Percentiles rank a stretch among this genome's conserved stretches.
Conservation (phyloP, 1,140 invertebrate species). For the Grapholita molesta region DNA sequence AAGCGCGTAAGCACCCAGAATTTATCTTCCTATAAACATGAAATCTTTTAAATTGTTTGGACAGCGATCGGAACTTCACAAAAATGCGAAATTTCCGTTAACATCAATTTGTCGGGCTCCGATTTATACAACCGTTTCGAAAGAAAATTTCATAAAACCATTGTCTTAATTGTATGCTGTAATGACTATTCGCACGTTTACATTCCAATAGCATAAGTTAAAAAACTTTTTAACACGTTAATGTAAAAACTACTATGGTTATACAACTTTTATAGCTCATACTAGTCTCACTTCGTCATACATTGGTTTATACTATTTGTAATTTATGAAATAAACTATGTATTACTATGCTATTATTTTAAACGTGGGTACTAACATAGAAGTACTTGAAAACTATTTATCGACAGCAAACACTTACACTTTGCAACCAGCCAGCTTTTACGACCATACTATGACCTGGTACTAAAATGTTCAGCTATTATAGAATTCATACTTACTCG, state of each 20-base stretch:
- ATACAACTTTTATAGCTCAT: not conserved
- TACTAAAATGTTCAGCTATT: not conserved
- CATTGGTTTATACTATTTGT: too few species aligned
- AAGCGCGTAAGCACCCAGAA: too few species aligned
- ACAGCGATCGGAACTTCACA: conserved; percentile 38
- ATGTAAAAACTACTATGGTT: not conserved
- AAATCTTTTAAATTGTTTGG: not conserved
- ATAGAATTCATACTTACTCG: not conserved
- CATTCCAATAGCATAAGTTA: not conserved
- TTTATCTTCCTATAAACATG: not conserved
- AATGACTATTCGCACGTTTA: not conserved
- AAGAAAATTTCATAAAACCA: conserved; percentile 1
- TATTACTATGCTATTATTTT: too few species aligned
- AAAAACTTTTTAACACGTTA: not conserved
- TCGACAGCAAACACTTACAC: not conserved
- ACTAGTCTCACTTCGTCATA: too few species aligned
- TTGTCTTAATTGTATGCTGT: conserved; percentile 3
- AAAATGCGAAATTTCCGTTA: conserved; percentile 49
- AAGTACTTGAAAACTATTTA: not conserved
- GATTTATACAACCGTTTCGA: conserved; percentile 13
- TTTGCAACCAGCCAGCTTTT: not conserved
- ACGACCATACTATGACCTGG: not conserved
- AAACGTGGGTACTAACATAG: not conserved
- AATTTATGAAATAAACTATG: too few species aligned
- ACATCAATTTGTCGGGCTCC: conserved; percentile 30